A percentile compares a stretch with the other conserved stretches of the same genome.
Evolutionary conservation across 2,113 vertebrate species (phyloP).

Genomic region (Steatornis caripensis): DNA sequence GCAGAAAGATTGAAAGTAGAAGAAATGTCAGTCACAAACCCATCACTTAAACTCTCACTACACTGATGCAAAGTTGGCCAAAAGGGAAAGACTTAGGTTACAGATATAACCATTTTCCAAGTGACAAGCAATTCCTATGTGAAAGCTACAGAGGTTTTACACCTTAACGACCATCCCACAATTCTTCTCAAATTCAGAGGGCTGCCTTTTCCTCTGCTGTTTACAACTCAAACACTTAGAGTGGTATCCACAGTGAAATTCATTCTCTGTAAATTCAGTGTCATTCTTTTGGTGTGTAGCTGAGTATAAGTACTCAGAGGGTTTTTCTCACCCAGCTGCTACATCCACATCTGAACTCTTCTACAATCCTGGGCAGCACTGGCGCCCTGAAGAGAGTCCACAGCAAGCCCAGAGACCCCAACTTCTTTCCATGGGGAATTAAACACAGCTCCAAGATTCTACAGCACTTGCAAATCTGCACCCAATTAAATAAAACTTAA

Average conservation of each 20-base stretch:
- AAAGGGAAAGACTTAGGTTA: background rate
- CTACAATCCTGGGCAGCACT: background rate
- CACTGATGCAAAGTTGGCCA: background rate
- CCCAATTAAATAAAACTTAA: background rate
- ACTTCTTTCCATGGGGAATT: background rate
- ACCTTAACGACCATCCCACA: accelerated
- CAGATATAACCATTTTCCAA: background rate
- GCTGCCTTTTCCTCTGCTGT: background rate
- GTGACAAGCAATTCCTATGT: background rate
- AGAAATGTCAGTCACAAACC: background rate
- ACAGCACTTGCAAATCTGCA: background rate
- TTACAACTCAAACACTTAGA: background rate
- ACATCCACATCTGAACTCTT: background rate
- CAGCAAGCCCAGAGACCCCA: background rate
- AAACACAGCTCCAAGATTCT: background rate
- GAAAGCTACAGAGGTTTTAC: background rate
- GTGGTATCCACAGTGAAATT: background rate
- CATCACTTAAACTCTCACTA: background rate
- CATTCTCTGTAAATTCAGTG: background rate
- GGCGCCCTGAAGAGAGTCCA: background rate
- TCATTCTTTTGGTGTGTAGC: background rate
- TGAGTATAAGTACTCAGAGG: background rate
- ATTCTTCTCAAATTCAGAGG: background rate
- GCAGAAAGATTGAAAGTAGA: background rate
- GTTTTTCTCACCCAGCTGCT: background rate